Conservation (phyloP, 2,113 vertebrate species). For the Echinops telfairi region DNA sequence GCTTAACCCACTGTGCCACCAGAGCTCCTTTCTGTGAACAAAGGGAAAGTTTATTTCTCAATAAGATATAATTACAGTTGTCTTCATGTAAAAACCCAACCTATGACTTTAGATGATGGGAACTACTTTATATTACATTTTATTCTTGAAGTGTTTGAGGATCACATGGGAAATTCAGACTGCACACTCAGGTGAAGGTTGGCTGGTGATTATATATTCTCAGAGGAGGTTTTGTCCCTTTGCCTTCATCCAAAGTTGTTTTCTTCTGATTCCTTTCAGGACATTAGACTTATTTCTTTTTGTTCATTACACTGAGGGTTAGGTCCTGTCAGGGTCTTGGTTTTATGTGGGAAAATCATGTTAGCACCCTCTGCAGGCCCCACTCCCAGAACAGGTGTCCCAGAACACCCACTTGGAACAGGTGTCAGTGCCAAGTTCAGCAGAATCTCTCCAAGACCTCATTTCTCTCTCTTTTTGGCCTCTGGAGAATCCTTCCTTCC, state of each 20-base stretch:
- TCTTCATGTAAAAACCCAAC: too few species aligned
- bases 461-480: constrained; percentile 21
- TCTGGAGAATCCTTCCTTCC: constrained; percentile 34
- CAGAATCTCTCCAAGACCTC: neutral
- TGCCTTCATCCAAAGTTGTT: neutral
- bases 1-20: too few species aligned
- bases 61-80: too few species aligned
- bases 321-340: neutral
- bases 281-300: constrained; percentile 1
- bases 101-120: too few species aligned
- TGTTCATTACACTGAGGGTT: neutral
- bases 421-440: neutral
- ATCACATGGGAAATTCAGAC: constrained; percentile 42
- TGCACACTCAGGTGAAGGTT: neutral
- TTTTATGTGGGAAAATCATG: constrained; percentile 36
- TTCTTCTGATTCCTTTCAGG: neutral
- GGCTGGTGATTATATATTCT: neutral
- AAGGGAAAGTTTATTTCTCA: too few species aligned
- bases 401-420: neutral
- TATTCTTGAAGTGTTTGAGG: constrained; percentile 27
- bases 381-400: too few species aligned
- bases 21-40: too few species aligned
- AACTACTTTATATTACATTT: neutral
- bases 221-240: neutral
- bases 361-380: neutral